Percentiles rank a stretch among this genome's conserved stretches.
phyloP scores from a whole-genome alignment of 1,140 invertebrate species.

The Drosophila ohnishii region DNA sequence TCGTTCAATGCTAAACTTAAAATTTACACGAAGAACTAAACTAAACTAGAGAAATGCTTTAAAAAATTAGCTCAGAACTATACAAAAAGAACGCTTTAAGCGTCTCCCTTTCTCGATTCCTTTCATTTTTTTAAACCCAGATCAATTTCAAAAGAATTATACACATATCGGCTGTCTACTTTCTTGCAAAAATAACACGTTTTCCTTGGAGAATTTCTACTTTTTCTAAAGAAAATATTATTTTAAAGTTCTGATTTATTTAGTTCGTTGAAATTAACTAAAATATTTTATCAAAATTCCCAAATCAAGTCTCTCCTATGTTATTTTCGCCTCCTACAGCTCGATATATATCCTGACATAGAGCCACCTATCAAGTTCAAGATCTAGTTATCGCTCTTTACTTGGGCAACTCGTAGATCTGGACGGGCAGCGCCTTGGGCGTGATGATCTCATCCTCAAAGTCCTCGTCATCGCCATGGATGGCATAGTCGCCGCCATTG shows the following conservation, averaged over 20 bases:
- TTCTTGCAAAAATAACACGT: constrained; percentile 13
- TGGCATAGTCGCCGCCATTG: constrained; percentile 73
- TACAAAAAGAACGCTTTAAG: constrained; percentile 74
- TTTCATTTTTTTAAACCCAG: constrained; percentile 26
- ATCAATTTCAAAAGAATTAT: constrained; percentile 39
- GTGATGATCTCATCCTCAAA: constrained; percentile 83
- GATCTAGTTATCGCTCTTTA: constrained; percentile 33
- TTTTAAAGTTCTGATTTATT: neutral
- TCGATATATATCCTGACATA: constrained; percentile 15
- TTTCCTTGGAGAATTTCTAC: neutral
- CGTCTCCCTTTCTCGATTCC: constrained; percentile 26
- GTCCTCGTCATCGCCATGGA: constrained; percentile 78
- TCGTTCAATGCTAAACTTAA: no score
- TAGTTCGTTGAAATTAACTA: neutral
- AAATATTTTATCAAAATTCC: constrained; percentile 1
- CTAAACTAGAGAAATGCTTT: constrained; percentile 69
- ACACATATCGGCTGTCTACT: constrained; percentile 10
- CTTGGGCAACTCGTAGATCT: constrained; percentile 80
- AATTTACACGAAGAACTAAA: constrained; percentile 65
- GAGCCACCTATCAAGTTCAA: constrained; percentile 20
- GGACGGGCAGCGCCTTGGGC: constrained; percentile 82
- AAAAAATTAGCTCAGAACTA: constrained; percentile 77
- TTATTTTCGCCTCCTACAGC: constrained; percentile 21
- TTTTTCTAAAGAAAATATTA: neutral
- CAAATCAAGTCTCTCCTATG: constrained; percentile 11